Evolutionary conservation across 2,888 invertebrate species (phyloP).

Genomic region (Protonemura montana): DNA sequence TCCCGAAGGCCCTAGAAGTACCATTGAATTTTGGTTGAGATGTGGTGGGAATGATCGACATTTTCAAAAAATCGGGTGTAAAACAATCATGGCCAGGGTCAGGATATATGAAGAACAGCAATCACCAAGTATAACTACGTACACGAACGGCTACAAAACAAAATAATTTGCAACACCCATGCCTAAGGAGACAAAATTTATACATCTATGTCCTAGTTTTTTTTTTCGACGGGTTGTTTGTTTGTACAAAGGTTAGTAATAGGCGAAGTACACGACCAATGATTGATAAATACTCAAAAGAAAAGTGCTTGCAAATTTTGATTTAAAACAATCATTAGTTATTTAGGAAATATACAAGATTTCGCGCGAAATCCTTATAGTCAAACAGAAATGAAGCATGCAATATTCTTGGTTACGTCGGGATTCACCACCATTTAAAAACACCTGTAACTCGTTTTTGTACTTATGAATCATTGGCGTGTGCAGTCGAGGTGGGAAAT

Average conservation of each 20-base stretch:
- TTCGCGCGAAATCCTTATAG: no score
- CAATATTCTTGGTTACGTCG: no score
- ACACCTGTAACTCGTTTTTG: no score
- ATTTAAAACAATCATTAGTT: no score
- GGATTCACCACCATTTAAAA: no score
- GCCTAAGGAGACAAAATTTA: constrained; percentile 30
- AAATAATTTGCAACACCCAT: constrained; percentile 35
- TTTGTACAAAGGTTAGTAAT: constrained; percentile 22
- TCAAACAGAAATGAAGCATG: no score
- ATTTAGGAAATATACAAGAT: not conserved
- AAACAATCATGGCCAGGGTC: constrained; percentile 7
- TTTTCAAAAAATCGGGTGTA: constrained; percentile 8
- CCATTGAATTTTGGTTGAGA: constrained; percentile 32
- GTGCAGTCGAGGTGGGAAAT: not conserved
- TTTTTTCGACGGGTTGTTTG: not conserved
- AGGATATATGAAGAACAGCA: constrained; percentile 10
- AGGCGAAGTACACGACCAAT: not conserved
- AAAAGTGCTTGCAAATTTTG: no score
- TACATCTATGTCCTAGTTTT: not conserved
- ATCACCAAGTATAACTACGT: constrained; percentile 33
- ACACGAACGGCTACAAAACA: constrained; percentile 22
- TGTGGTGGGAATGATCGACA: constrained; percentile 12
- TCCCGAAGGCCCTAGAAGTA: constrained; percentile 88
- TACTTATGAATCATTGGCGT: not conserved
- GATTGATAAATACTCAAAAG: not conserved